A percentile compares a stretch with the other conserved stretches of the same genome.
Evolutionary conservation across 2,113 vertebrate species (phyloP).

Genomic region (Rhea americana): DNA sequence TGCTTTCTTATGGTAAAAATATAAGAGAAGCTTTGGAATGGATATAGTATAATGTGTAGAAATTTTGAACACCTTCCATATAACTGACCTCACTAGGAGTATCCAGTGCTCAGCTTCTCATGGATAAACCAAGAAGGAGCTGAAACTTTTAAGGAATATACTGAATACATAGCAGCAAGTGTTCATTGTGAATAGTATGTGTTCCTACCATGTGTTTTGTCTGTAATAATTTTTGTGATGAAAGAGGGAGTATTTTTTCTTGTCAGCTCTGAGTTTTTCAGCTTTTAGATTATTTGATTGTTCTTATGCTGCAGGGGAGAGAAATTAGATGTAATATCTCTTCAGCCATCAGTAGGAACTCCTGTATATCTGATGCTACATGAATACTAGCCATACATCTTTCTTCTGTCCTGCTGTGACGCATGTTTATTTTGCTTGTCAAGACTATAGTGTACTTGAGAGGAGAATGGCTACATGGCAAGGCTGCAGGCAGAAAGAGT

Average conservation of each 20-base stretch:
- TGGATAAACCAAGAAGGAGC: background rate
- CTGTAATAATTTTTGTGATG: accelerated
- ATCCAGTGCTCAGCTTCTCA: background rate
- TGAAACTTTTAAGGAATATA: background rate
- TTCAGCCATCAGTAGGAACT: background rate
- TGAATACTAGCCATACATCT: background rate
- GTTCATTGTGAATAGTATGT: background rate
- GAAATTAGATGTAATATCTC: accelerated
- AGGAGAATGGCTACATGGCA: background rate
- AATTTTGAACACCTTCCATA: background rate
- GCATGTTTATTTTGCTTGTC: background rate
- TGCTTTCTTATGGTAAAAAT: background rate
- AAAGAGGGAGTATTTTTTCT: background rate
- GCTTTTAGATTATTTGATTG: background rate
- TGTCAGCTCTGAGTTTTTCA: background rate
- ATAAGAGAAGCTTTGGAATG: background rate
- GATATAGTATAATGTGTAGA: background rate
- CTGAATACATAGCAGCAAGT: background rate
- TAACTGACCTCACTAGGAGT: background rate
- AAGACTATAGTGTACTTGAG: background rate
- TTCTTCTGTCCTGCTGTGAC: background rate
- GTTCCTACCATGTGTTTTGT: background rate
- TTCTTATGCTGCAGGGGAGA: background rate
- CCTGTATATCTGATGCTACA: background rate
- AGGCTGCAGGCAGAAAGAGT: background rate